Evolutionary conservation across 2,888 invertebrate species (phyloP).

Genomic region (Pyrocoelia pectoralis): DNA sequence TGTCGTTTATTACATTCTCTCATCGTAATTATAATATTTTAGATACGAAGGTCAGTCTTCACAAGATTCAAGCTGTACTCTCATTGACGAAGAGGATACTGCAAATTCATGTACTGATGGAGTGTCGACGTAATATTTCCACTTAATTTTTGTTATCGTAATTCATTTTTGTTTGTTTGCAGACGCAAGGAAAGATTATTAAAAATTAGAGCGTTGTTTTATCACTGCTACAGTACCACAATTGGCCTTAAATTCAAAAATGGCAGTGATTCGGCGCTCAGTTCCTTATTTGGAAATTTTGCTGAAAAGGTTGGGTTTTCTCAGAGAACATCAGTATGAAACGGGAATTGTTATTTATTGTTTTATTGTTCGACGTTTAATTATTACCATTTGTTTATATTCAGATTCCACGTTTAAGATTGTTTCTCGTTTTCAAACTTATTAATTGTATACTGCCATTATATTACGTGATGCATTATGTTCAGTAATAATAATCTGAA

Average conservation of each 20-base stretch:
- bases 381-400: background rate
- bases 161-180: conserved; percentile 46
- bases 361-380: background rate
- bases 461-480: background rate
- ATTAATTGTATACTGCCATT: conserved; percentile 1
- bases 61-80: conserved; percentile 59
- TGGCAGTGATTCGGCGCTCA: conserved; percentile 61
- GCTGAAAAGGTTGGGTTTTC: conserved; percentile 65
- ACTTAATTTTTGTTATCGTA: conserved; percentile 10
- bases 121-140: conserved; percentile 42
- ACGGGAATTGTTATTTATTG: background rate
- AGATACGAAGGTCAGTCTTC: conserved; percentile 55
- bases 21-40: conserved; percentile 13
- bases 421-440: conserved; percentile 11
- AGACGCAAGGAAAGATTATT: conserved; percentile 63
- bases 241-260: conserved; percentile 64
- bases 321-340: conserved; percentile 20
- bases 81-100: conserved; percentile 58
- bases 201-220: conserved; percentile 65
- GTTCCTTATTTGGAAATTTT: conserved; percentile 64
- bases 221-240: conserved; percentile 64
- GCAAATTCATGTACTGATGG: conserved; percentile 43
- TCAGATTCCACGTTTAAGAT: conserved; percentile 3
- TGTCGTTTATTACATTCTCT: background rate
- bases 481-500: conserved; percentile 7